phyloP scores from a whole-genome alignment of 2,888 invertebrate species.

The Aquatica leii region DNA sequence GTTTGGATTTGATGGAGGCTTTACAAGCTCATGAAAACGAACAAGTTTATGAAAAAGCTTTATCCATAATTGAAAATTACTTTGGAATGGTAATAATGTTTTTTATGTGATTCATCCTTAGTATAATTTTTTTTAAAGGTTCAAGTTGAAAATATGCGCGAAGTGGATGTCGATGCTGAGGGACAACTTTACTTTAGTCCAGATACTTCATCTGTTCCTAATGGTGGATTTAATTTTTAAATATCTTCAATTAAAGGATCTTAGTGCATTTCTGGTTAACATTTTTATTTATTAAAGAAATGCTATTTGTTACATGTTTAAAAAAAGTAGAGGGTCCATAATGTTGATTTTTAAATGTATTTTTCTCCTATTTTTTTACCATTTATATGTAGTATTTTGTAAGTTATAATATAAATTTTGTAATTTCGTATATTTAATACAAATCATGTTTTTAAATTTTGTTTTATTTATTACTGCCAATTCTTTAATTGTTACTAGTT shows the following conservation, averaged over 20 bases:
- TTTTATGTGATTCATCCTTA: background rate
- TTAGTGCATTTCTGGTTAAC: background rate
- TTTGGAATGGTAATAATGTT: conserved; percentile 56
- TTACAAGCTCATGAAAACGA: conserved; percentile 92
- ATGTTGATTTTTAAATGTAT: no score
- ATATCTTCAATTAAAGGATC: background rate
- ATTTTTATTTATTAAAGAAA: background rate
- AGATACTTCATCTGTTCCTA: conserved; percentile 48
- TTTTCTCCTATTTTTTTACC: no score
- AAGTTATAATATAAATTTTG: no score
- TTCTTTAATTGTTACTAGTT: no score
- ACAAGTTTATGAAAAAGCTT: conserved; percentile 68
- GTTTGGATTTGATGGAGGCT: conserved; percentile 87
- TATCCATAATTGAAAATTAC: conserved; percentile 58
- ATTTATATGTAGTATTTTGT: no score
- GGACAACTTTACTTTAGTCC: conserved; percentile 54
- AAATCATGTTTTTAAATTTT: no score
- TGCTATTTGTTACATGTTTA: no score
- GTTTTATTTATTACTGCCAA: no score
- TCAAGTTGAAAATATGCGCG: conserved; percentile 45
- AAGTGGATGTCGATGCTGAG: conserved; percentile 46
- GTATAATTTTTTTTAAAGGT: conserved; percentile 41
- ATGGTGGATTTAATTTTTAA: conserved; percentile 55
- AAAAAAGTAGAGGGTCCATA: no score
- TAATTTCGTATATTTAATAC: no score